phyloP scores from a whole-genome alignment of 2,113 vertebrate species.

The Raphicerus campestris region DNA sequence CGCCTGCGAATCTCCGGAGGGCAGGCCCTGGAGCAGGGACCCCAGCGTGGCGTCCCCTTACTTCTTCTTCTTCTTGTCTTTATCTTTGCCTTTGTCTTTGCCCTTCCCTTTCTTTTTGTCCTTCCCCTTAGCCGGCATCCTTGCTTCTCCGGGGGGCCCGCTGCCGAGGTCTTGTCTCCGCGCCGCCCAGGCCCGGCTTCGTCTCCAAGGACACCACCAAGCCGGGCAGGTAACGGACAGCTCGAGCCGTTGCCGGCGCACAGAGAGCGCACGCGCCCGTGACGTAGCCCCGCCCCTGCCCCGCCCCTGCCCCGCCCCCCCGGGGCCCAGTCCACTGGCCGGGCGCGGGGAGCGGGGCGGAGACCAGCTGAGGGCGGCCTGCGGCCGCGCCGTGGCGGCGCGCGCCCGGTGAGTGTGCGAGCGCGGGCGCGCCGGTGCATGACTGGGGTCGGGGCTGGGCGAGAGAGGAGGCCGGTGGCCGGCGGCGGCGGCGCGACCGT shows the following conservation, averaged over 20 bases:
- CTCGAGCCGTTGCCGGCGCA: background rate
- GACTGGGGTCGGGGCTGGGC: rapidly evolving
- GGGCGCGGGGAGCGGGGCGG: background rate
- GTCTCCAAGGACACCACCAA: conserved; percentile 56
- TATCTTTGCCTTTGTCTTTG: conserved; percentile 24
- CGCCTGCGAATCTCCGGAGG: background rate
- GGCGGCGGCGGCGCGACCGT: background rate
- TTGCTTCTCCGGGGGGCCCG: background rate
- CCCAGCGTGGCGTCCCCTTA: conserved; percentile 6
- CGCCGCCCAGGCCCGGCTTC: rapidly evolving
- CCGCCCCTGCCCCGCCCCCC: background rate
- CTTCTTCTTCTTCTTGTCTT: conserved; percentile 23
- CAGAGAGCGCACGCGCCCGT: conserved; percentile 32
- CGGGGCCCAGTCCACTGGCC: background rate
- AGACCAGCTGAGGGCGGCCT: background rate
- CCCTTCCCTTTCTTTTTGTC: conserved; percentile 25
- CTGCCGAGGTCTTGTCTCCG: rapidly evolving
- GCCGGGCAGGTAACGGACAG: background rate
- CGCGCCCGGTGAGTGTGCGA: conserved; percentile 59
- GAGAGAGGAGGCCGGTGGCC: background rate
- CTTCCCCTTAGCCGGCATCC: conserved; percentile 38
- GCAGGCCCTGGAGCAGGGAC: background rate
- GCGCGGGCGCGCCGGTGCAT: rapidly evolving
- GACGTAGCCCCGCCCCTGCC: background rate
- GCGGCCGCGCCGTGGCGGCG: conserved; percentile 16